Evolutionary conservation across 2,888 invertebrate genomes (phyloP).

Genomic region (Cacoxenus indagator): DNA sequence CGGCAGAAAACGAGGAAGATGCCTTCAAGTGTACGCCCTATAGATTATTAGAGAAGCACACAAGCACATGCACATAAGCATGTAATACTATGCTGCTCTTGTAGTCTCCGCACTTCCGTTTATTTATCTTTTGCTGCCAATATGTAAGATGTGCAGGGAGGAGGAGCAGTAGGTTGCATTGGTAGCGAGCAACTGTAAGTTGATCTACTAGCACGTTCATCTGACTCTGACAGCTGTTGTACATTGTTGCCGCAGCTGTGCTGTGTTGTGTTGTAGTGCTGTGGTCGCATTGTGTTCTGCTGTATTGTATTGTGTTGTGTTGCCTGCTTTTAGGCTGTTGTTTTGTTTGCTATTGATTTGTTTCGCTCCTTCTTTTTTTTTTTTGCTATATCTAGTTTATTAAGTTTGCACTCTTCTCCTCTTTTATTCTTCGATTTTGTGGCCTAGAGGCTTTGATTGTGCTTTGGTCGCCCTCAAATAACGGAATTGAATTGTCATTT

Average conservation of each 20-base stretch:
- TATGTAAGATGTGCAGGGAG: background rate
- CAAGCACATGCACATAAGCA: background rate
- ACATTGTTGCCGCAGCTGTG: background rate
- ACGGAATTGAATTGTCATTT: conserved; percentile 36
- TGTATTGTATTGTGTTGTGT: background rate
- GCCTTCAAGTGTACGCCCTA: conserved; percentile 12
- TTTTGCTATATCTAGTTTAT: background rate
- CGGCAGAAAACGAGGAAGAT: background rate
- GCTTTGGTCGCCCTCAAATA: conserved; percentile 19
- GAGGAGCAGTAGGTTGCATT: background rate
- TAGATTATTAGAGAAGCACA: background rate
- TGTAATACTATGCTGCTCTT: background rate
- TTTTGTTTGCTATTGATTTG: background rate
- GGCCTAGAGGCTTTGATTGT: background rate
- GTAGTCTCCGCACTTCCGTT: conserved; percentile 6
- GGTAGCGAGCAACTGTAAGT: background rate
- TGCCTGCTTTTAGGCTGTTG: background rate
- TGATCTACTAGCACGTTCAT: background rate
- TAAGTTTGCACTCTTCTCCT: too few relatives aligned
- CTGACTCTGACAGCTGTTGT: conserved; percentile 5
- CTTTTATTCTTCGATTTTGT: background rate
- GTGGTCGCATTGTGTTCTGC: background rate
- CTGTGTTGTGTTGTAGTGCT: background rate
- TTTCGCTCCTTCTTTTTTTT: background rate
- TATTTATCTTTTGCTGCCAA: conserved; percentile 10